A percentile compares a stretch with the other conserved stretches of the same genome.
These are phyloP conservation scores for Lepidocyrtinus sp. DNA, from an alignment of 2,888 invertebrate species.

Conservation along the genomic window DNA sequence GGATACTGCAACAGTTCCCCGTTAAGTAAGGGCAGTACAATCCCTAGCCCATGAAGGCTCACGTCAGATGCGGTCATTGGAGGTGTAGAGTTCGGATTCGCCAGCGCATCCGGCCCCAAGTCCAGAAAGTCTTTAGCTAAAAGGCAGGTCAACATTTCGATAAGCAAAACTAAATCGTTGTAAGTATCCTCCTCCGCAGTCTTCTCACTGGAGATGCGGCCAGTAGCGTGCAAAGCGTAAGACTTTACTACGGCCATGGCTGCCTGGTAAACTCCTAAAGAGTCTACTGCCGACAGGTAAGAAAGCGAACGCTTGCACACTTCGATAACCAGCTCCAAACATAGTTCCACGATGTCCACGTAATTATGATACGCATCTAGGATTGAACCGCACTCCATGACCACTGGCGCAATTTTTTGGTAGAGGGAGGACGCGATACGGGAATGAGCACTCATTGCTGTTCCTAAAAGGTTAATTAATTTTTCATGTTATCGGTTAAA, in stretches of 20 bases:
- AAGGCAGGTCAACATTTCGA: conserved; percentile 82
- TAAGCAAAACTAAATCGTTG: conserved; percentile 84
- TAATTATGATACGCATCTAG: conserved; percentile 85
- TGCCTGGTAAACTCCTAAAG: conserved; percentile 58
- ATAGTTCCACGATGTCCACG: conserved; percentile 83
- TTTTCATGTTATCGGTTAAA: not conserved
- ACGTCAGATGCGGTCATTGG: conserved; percentile 77
- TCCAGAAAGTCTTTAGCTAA: conserved; percentile 77
- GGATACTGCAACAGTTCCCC: conserved; percentile 82
- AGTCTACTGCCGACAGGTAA: conserved; percentile 74
- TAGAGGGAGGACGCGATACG: conserved; percentile 75
- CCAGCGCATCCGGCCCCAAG: conserved; percentile 71
- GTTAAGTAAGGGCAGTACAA: conserved; percentile 83
- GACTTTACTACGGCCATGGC: conserved; percentile 69
- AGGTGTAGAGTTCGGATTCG: conserved; percentile 63
- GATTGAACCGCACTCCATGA: conserved; percentile 73
- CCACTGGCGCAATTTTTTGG: conserved; percentile 73
- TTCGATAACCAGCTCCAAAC: conserved; percentile 82
- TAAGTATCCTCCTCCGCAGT: conserved; percentile 81
- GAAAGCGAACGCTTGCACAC: conserved; percentile 82
- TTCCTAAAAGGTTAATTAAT: conserved; percentile 74
- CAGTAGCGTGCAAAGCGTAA: conserved; percentile 71
- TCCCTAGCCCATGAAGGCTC: conserved; percentile 80
- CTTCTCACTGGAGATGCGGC: conserved; percentile 70
- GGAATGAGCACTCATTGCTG: conserved; percentile 78